A percentile compares a stretch with the other conserved stretches of the same genome.
phyloP scores from a whole-genome alignment of 2,113 vertebrate species.

The Leucoraja erinaceus region DNA sequence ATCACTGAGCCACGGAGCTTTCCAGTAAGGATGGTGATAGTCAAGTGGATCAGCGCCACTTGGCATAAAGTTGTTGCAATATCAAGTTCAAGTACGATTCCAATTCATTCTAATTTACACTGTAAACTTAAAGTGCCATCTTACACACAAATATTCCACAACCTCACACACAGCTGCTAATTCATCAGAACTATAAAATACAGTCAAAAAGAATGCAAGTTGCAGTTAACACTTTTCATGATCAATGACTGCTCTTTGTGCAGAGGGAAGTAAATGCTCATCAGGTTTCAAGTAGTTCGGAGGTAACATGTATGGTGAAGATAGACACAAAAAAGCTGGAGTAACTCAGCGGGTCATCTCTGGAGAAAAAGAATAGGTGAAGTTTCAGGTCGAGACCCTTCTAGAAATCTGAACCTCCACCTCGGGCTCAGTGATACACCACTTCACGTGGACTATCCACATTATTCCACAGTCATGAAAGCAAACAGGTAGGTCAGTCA shows the following conservation, averaged over 20 bases:
- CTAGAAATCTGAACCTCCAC: neutral
- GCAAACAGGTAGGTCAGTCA: neutral
- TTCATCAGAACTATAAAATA: neutral
- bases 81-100: neutral
- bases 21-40: constrained; percentile 9
- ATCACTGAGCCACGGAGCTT: neutral
- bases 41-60: neutral
- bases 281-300: neutral
- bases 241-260: neutral
- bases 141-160: neutral
- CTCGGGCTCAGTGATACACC: neutral
- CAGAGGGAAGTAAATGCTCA: neutral
- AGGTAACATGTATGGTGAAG: neutral
- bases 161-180: neutral
- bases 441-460: neutral
- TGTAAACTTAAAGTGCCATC: neutral
- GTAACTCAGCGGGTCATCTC: no score
- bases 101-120: neutral
- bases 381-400: no score
- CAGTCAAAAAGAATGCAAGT: neutral
- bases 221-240: neutral
- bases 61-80: neutral
- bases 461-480: neutral
- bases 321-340: no score
- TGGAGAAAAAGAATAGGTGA: no score